Base-by-base conservation (phyloP, 2,797 vertebrate species). In the Orestias chungarensis region DNA sequence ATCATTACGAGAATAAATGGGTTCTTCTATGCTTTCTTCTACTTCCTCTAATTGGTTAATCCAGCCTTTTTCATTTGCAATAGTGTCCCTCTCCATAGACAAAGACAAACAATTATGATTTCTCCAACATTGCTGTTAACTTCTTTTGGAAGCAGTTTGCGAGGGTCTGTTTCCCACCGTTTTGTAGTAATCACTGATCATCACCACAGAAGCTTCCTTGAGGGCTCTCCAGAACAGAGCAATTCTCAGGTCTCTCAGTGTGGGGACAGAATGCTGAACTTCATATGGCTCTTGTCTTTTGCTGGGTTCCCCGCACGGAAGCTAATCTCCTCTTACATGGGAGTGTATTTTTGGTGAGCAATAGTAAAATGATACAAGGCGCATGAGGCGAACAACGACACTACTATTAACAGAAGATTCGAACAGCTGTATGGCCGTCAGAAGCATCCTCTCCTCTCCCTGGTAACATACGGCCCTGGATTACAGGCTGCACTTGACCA, bases 401-500 rank as follows among this genome's bases (percentile, higher is more conserved):
- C 95, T 95, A 96, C 95, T 97, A 98, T 97, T 97, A 97, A 97
- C 94, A 93, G 94, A 94, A 96, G 96, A 98, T 97, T 96, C 96
- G 96, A 97, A 97, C 96, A 98, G 96, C 96, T 98, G 97, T 96
- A 97, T 95, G 94, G 95, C 88, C 94, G 96, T 93, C 95, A 94
- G 95, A 95, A 96, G 95, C 94, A 95, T 91, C 95, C 95, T 94
- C 95, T 95, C 93, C 94, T 95, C 90, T 87, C 92, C 86, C 93
- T 88, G 84, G 94, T 94, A 95, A 95, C 96, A 97, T 96, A 97
- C 95, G 95, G 95, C 93, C 91, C 93, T 94, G 95, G 95, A 96
- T 96, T 95, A 97, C 94, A 95, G 97, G 95, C 94, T 94, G 95
- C 96, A 99, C 96, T 98, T 97, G 95, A 97, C 96, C 96, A 95